These are phyloP conservation scores for Unio delphinus DNA, from an alignment of 2,888 invertebrate genomes.

Conservation along the genomic window DNA sequence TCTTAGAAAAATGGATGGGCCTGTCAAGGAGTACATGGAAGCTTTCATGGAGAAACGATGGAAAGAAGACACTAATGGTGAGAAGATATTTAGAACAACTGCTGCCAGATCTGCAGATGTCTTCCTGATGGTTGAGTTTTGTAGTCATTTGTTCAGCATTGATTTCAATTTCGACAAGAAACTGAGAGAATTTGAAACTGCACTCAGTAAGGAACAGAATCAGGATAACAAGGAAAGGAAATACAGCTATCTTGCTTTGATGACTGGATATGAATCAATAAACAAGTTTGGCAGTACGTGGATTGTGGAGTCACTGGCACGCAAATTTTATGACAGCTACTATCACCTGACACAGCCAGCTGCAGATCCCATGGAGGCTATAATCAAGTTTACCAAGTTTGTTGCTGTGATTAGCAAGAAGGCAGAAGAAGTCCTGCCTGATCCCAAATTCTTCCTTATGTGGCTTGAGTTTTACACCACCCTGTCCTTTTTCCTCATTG, in stretches of 20 bases:
- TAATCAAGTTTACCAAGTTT: constrained; percentile 39
- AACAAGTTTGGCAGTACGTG: not conserved
- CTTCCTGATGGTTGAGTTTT: constrained; percentile 18
- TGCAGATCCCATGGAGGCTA: constrained; percentile 28
- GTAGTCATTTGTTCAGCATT: constrained; percentile 13
- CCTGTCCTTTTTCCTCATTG: constrained; percentile 24
- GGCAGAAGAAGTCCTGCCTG: constrained; percentile 20
- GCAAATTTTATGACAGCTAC: constrained; percentile 21
- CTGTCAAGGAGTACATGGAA: constrained; percentile 8
- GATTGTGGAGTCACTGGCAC: constrained; percentile 11
- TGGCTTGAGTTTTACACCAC: constrained; percentile 39
- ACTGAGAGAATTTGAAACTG: too few relatives aligned
- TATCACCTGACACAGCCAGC: constrained; percentile 8
- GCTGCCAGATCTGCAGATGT: constrained; percentile 17
- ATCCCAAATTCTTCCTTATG: constrained; percentile 23
- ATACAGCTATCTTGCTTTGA: constrained; percentile 6
- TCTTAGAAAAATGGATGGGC: constrained; percentile 3
- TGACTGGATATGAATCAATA: constrained; percentile 6
- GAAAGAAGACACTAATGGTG: constrained; percentile 3
- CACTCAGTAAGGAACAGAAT: too few relatives aligned
- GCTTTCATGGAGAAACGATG: constrained; percentile 14
- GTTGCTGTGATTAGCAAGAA: constrained; percentile 16
- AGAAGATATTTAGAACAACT: constrained; percentile 5
- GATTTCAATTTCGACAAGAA: constrained; percentile 5
- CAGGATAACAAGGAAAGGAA: too few relatives aligned